A percentile compares a stretch with the other conserved stretches of the same genome.
These are phyloP conservation scores for Plumapathes pennacea DNA, from an alignment of 92 coral and sea anemone species.

Conservation along the genomic window DNA sequence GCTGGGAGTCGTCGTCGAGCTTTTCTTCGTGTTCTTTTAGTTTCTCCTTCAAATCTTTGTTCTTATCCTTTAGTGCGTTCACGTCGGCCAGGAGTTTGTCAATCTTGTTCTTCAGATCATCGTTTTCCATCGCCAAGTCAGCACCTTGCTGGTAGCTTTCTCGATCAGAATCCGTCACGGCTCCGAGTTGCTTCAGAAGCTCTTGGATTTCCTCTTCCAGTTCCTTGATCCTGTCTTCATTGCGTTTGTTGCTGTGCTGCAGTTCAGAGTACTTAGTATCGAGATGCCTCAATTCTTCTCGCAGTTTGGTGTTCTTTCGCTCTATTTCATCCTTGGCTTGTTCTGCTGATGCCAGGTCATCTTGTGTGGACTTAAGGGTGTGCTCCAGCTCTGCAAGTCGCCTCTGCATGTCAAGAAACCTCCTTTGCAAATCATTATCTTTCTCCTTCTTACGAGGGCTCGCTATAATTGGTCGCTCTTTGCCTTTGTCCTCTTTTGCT, in stretches of 20 bases:
- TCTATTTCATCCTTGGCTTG: slow-evolving; percentile 36
- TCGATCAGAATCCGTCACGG: slow-evolving; percentile 29
- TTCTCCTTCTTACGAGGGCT: slow-evolving; percentile 18
- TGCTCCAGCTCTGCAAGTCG: slow-evolving; percentile 40
- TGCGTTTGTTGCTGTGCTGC: slow-evolving; percentile 21
- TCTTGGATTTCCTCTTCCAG: slow-evolving; percentile 51
- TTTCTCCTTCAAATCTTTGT: slow-evolving; percentile 25
- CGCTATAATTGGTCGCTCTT: slow-evolving; percentile 16
- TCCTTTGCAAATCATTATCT: slow-evolving; percentile 54
- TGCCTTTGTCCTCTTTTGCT: slow-evolving; percentile 46
- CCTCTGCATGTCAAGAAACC: slow-evolving; percentile 42
- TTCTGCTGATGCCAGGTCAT: slow-evolving; percentile 14
- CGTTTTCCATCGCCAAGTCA: slow-evolving; percentile 23
- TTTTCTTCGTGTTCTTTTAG: slow-evolving; percentile 54
- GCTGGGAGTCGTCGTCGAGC: slow-evolving; percentile 53
- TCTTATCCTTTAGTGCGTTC: slow-evolving; percentile 42
- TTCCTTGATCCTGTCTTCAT: slow-evolving; percentile 29
- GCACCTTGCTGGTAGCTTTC: slow-evolving; percentile 28
- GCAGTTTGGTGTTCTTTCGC: slow-evolving; percentile 28
- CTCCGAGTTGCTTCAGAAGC: slow-evolving; percentile 38
- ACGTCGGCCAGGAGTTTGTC: slow-evolving; percentile 43
- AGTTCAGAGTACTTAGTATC: slow-evolving; percentile 38
- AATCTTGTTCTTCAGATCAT: slow-evolving; percentile 32
- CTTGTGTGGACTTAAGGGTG: slow-evolving; percentile 28
- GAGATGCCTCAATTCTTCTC: slow-evolving; percentile 42